Percentiles rank a stretch among this genome's conserved stretches.
phyloP scores from a whole-genome alignment of 1,140 invertebrate genomes.

The Lutraria rhynchaena region DNA sequence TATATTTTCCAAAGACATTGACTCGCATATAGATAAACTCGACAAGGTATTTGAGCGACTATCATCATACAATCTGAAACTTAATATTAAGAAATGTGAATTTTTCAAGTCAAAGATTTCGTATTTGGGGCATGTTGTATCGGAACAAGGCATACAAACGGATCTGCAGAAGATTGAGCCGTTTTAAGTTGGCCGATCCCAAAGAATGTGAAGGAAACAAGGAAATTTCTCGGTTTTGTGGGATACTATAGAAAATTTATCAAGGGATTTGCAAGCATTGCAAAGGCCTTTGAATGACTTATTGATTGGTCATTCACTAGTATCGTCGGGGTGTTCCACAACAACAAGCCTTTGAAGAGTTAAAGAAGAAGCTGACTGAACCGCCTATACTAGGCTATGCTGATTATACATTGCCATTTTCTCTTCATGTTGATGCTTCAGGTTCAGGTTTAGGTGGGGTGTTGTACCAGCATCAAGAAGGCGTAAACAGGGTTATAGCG shows the following conservation, averaged over 20 bases:
- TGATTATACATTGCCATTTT: conserved; percentile 47
- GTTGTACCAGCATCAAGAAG: conserved; percentile 40
- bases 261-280: conserved; percentile 60
- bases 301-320: conserved; percentile 32
- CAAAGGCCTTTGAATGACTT: conserved; percentile 37
- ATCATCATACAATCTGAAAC: conserved; percentile 2
- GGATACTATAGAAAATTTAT: too few relatives aligned
- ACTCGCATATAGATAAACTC: conserved; percentile 1
- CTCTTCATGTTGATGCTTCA: conserved; percentile 32
- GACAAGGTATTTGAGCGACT: conserved; percentile 8
- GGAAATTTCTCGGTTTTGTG: too few relatives aligned
- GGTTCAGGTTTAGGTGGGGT: conserved; percentile 53
- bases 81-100: conserved; percentile 22
- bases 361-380: conserved; percentile 15
- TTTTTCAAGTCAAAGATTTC: conserved; percentile 22
- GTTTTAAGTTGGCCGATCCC: conserved; percentile 64
- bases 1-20: not conserved
- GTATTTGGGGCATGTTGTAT: conserved; percentile 62
- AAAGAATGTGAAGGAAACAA: too few relatives aligned
- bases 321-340: conserved; percentile 4
- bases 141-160: conserved; percentile 48
- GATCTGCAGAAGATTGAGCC: conserved; percentile 68
- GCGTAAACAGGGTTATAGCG: too few relatives aligned
- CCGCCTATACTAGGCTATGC: conserved; percentile 55
- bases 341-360: conserved; percentile 46